These are phyloP conservation scores for Microvelia longipes DNA, from an alignment of 1,140 invertebrate genomes.

Conservation along the genomic window DNA sequence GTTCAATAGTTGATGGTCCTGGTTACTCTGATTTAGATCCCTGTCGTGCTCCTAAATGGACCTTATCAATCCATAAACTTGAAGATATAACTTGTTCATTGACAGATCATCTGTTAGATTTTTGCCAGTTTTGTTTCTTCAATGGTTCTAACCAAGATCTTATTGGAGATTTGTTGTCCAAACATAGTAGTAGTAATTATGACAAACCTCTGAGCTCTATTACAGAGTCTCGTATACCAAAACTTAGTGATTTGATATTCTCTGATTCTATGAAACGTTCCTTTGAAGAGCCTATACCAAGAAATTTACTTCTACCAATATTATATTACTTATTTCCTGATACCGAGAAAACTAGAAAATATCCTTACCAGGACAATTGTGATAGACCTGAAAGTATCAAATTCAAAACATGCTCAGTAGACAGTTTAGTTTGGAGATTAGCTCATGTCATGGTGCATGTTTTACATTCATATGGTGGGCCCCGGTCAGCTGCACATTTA, in stretches of 20 bases:
- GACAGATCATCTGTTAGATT: conserved; percentile 43
- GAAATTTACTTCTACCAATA: conserved; percentile 57
- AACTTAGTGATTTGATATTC: conserved; percentile 30
- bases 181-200: conserved; percentile 3
- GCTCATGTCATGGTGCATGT: conserved; percentile 64
- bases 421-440: conserved; percentile 69
- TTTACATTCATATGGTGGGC: conserved; percentile 60
- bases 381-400: not conserved
- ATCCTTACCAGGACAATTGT: not conserved
- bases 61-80: conserved; percentile 42
- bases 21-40: conserved; percentile 78
- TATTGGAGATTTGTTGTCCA: conserved; percentile 34
- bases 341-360: conserved; percentile 43
- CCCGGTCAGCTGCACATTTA: conserved; percentile 64
- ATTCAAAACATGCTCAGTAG: conserved; percentile 58
- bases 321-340: conserved; percentile 81
- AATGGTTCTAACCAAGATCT: conserved; percentile 37
- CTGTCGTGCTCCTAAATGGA: conserved; percentile 65
- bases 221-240: conserved; percentile 41
- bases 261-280: conserved; percentile 18
- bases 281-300: conserved; percentile 52
- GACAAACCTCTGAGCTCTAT: conserved; percentile 33
- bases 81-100: conserved; percentile 47
- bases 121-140: conserved; percentile 34
- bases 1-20: conserved; percentile 73